Conservation (phyloP, 37 sponge, comb jelly and placozoan genomes). For the Lycopodina hypogea region DNA sequence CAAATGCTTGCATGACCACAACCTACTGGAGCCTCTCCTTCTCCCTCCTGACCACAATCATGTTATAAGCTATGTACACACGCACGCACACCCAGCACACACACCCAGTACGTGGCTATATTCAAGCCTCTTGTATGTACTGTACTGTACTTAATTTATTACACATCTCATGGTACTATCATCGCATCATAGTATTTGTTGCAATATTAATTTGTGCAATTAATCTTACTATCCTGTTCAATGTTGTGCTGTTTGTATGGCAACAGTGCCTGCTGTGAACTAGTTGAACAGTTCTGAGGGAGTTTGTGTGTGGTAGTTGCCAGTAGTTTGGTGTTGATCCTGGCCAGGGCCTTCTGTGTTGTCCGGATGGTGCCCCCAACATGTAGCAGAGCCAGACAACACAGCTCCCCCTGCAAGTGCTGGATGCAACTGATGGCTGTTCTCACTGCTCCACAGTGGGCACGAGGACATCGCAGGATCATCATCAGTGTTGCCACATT, state of each 20-base stretch:
- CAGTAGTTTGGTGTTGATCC: conserved; percentile 45
- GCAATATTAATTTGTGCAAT: no score
- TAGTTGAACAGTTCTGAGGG: background rate
- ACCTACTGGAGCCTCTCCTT: background rate
- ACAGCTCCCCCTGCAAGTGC: conserved; percentile 8
- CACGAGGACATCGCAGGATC: conserved; percentile 59
- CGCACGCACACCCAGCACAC: no score
- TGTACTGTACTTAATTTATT: no score
- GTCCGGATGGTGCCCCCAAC: conserved; percentile 71
- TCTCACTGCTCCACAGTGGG: conserved; percentile 56
- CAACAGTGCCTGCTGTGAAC: no score
- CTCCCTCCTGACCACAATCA: background rate
- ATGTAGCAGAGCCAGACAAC: conserved; percentile 50
- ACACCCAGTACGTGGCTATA: no score
- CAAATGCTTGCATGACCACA: conserved; percentile 40
- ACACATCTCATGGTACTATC: no score
- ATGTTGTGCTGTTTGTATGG: no score
- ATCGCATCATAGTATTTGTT: no score
- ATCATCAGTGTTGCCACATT: conserved; percentile 58
- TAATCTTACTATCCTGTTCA: no score
- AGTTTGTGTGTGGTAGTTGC: background rate
- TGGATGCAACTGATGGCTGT: conserved; percentile 46
- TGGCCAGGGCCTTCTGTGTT: conserved; percentile 61
- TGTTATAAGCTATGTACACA: no score
- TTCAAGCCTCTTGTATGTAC: no score